Evolutionary conservation across 2,113 vertebrate species (phyloP).

Genomic region (Clupea harengus): DNA sequence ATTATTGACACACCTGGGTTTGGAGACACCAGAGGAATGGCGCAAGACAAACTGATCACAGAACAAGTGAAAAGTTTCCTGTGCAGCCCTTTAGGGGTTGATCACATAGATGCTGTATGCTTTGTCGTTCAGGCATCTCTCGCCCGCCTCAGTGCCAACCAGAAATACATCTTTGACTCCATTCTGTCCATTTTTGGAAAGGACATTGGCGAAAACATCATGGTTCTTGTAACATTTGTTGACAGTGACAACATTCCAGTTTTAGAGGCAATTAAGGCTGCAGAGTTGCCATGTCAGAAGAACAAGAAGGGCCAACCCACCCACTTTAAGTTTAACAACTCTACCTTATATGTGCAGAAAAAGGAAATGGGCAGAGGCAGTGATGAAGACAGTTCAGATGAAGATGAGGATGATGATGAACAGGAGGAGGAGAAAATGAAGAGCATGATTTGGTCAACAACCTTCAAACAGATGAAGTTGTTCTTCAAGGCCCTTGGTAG

Average conservation of each 20-base stretch:
- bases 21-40: slow-evolving; percentile 51
- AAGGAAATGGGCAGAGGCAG: neutral
- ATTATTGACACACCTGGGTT: slow-evolving; percentile 60
- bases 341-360: slow-evolving; percentile 38
- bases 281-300: slow-evolving; percentile 48
- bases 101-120: slow-evolving; percentile 53
- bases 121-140: slow-evolving; percentile 53
- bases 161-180: slow-evolving; percentile 53
- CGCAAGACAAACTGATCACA: slow-evolving; percentile 33
- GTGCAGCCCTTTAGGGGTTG: slow-evolving; percentile 33
- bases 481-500: slow-evolving; percentile 39
- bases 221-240: slow-evolving; percentile 53
- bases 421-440: neutral
- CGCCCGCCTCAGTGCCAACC: slow-evolving; percentile 36
- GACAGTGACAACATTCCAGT: slow-evolving; percentile 47
- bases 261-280: slow-evolving; percentile 43
- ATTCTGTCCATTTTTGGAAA: slow-evolving; percentile 55
- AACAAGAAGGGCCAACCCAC: slow-evolving; percentile 42
- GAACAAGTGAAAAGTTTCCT: slow-evolving; percentile 45
- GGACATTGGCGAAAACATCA: slow-evolving; percentile 53
- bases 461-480: slow-evolving; percentile 37
- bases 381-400: slow-evolving; percentile 26
- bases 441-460: slow-evolving; percentile 30
- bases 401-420: slow-evolving; percentile 17
- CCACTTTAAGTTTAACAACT: slow-evolving; percentile 53